Conservation (phyloP, 2,888 invertebrate genomes). For the Melitaea athalia region DNA sequence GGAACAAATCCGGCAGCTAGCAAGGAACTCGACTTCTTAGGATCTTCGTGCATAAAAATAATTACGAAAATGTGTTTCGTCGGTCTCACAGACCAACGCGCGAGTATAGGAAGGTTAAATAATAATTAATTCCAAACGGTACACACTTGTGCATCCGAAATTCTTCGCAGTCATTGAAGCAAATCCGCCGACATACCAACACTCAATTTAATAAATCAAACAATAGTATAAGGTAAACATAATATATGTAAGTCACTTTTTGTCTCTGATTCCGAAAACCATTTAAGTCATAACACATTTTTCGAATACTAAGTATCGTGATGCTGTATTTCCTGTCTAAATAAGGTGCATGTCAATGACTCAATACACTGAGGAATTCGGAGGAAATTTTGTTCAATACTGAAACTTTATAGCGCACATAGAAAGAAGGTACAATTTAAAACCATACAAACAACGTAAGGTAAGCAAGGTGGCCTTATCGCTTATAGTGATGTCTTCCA, state of each 20-base stretch:
- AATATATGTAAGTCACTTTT: slow-evolving; percentile 24
- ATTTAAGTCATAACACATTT: slow-evolving; percentile 24
- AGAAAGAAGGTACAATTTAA: too few species aligned
- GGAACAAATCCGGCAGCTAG: too few species aligned
- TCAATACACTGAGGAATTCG: slow-evolving; percentile 28
- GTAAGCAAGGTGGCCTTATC: too few species aligned
- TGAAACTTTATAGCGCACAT: not conserved
- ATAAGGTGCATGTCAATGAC: slow-evolving; percentile 33
- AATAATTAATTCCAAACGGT: slow-evolving; percentile 12
- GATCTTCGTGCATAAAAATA: too few species aligned
- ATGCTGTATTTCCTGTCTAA: slow-evolving; percentile 34
- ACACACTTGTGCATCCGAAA: slow-evolving; percentile 20
- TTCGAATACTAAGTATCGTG: slow-evolving; percentile 34
- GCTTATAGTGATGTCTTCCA: too few species aligned
- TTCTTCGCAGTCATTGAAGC: slow-evolving; percentile 24
- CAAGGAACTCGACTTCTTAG: too few species aligned
- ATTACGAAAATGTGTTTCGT: too few species aligned
- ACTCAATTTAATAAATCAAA: slow-evolving; percentile 19
- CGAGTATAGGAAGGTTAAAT: too few species aligned
- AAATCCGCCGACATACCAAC: slow-evolving; percentile 16
- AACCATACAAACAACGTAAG: too few species aligned
- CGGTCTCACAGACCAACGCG: too few species aligned
- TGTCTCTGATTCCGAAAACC: slow-evolving; percentile 33
- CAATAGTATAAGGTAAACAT: slow-evolving; percentile 26
- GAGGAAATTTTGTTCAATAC: slow-evolving; percentile 15